phyloP scores from a whole-genome alignment of 2,113 vertebrate species.

The Nycticebus coucang region DNA sequence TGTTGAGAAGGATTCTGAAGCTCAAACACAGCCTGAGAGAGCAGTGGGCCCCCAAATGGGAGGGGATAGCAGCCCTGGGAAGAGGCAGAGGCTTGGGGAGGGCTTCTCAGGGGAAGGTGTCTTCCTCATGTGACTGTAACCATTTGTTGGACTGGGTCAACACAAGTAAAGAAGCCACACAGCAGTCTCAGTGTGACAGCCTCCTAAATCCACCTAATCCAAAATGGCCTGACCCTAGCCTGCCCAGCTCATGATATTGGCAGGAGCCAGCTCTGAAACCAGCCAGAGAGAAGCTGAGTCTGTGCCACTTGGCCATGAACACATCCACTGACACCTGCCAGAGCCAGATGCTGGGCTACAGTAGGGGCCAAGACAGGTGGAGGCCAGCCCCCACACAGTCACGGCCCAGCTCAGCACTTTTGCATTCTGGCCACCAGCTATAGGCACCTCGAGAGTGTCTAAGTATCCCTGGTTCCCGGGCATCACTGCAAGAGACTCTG shows the following conservation, averaged over 20 bases:
- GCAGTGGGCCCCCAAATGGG: not conserved
- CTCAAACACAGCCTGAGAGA: not conserved
- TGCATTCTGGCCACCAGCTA: not conserved
- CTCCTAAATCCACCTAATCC: not conserved
- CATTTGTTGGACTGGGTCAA: not conserved
- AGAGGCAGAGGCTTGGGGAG: not conserved
- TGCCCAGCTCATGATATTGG: too few species aligned
- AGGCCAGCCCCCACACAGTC: not conserved
- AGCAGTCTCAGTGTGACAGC: not conserved
- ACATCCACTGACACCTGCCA: fast-evolving
- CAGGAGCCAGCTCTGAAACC: not conserved
- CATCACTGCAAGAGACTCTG: not conserved
- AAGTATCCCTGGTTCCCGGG: too few species aligned
- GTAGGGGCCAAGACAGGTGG: not conserved
- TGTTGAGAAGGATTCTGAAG: not conserved
- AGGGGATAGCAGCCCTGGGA: not conserved
- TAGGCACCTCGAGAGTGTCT: not conserved
- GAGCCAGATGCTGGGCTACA: not conserved
- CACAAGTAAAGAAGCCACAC: not conserved
- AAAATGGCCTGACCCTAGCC: not conserved
- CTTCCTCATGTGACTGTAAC: not conserved
- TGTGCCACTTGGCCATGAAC: not conserved
- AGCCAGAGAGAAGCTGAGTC: not conserved
- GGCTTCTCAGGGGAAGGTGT: not conserved
- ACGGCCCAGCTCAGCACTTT: not conserved